Percentiles rank a stretch among this genome's conserved stretches.
Evolutionary conservation across 2,888 invertebrate species (phyloP).

Genomic region (Zhuqinia jingwanae): DNA sequence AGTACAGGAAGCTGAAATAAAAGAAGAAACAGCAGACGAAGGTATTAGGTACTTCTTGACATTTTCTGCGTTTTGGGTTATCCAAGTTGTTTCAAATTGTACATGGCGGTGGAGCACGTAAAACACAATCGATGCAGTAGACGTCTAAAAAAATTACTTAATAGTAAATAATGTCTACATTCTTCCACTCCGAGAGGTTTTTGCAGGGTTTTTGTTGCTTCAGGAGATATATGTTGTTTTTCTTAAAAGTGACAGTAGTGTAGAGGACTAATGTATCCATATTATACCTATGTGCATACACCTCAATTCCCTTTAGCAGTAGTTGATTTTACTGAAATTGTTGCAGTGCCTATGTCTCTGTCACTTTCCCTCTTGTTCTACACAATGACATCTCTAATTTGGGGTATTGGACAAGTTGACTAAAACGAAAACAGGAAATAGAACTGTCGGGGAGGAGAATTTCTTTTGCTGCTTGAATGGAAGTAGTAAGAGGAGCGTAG

Average conservation of each 20-base stretch:
- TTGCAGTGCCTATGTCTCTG: slow-evolving; percentile 5
- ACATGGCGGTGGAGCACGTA: slow-evolving; percentile 7
- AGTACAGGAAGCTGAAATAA: slow-evolving; percentile 8
- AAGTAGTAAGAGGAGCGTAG: no score
- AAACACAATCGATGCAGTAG: slow-evolving; percentile 11
- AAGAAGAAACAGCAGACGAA: neutral
- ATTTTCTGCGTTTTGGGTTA: slow-evolving; percentile 55
- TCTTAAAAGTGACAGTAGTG: no score
- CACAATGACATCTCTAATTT: slow-evolving; percentile 57
- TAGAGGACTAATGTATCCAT: no score
- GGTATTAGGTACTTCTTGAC: slow-evolving; percentile 49
- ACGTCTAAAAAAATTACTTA: neutral
- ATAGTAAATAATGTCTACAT: slow-evolving; percentile 2
- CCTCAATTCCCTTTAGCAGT: no score
- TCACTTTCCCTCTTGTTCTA: slow-evolving; percentile 40
- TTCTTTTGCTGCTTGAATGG: neutral
- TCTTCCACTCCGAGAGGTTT: no score
- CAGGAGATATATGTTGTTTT: no score
- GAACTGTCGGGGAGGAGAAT: slow-evolving; percentile 35
- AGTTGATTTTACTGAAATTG: slow-evolving; percentile 5
- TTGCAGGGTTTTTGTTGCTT: slow-evolving; percentile 1
- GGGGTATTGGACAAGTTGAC: slow-evolving; percentile 33
- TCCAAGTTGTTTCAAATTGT: slow-evolving; percentile 18
- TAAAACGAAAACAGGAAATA: slow-evolving; percentile 56
- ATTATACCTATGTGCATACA: no score